Base-by-base conservation (phyloP, 2,797 vertebrate species). In the Sarcoramphus papa region DNA sequence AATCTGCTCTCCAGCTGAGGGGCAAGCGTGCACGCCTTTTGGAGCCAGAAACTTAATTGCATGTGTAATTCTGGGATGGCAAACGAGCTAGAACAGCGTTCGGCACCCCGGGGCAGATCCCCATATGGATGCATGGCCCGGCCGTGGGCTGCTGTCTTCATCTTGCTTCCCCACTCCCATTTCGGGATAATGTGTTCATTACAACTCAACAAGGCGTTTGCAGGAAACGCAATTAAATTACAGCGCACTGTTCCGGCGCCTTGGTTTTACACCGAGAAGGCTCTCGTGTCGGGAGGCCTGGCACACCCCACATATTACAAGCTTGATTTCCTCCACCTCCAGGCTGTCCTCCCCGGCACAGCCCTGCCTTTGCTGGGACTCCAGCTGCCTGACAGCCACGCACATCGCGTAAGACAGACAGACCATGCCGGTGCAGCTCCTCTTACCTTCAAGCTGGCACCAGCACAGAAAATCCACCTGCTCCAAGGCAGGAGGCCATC, bases 11-110 rank as follows among this genome's bases (percentile, higher is more conserved):
- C 57, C 82, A 56, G 77, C 81, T 27, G 54, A 57, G 76, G 80
- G 59, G 24, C 56, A 41, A 48, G 41, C 15, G 0, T 6, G 35
- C 40, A 6, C 3, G 1, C 22, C 12, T 1, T 37, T 50, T 17
- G 13, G 43, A 85, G 64, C 64, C 84, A 54, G 59, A 24, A 43
- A 31, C 28, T 57, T 53, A 12, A 73, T 54, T 48, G 31, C 59
- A 45, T 6, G 16, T 18, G 65, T n/a, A 53, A 68, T 30, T 59
- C 35, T 12, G 50, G 84, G 70, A 11, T 1, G 1, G 53, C 54
- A 76, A 88, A 84, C 4, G 50, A 81, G 69, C 50, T 24, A 9
- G 59, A 77, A 23, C 54, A 12, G 15, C 3, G 0, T 6, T 65
- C 7, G 2, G 27, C 1, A 0, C 64, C 54, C 8, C 8, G 3